These are phyloP conservation scores for Tapirus indicus DNA, from an alignment of 2,797 vertebrate genomes.

Conservation along the genomic window DNA sequence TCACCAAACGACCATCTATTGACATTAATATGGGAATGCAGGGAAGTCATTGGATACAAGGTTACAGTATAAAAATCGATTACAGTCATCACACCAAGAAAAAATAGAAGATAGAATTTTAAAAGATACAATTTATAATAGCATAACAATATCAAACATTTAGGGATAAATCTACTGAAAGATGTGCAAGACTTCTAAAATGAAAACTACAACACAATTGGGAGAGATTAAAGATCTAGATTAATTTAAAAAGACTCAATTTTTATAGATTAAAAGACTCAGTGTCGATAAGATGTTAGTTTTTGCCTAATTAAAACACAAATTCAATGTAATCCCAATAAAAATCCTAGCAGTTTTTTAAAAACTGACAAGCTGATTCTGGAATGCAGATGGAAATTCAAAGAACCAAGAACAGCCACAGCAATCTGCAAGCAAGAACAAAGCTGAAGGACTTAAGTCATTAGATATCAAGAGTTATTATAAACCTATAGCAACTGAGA, in stretches of 20 bases:
- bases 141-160: not conserved
- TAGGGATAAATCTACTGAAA: not conserved
- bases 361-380: not conserved
- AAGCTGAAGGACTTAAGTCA: not conserved
- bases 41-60: not conserved
- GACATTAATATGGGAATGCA: not conserved
- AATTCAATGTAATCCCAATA: not conserved
- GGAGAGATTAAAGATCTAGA: not conserved
- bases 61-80: not conserved
- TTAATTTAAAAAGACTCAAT: not conserved
- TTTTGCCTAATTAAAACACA: not conserved
- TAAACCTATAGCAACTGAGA: not conserved
- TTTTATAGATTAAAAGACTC: not conserved
- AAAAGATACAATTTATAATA: not conserved
- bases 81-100: not conserved
- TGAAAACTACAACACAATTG: not conserved
- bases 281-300: not conserved
- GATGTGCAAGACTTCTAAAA: not conserved
- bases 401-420: not conserved
- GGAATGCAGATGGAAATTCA: not conserved
- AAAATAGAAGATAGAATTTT: not conserved
- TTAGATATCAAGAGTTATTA: not conserved
- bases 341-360: not conserved
- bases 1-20: not conserved
- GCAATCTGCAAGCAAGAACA: not conserved